These are phyloP conservation scores for Cantharis rustica DNA, from an alignment of 2,888 invertebrate genomes.

Conservation along the genomic window DNA sequence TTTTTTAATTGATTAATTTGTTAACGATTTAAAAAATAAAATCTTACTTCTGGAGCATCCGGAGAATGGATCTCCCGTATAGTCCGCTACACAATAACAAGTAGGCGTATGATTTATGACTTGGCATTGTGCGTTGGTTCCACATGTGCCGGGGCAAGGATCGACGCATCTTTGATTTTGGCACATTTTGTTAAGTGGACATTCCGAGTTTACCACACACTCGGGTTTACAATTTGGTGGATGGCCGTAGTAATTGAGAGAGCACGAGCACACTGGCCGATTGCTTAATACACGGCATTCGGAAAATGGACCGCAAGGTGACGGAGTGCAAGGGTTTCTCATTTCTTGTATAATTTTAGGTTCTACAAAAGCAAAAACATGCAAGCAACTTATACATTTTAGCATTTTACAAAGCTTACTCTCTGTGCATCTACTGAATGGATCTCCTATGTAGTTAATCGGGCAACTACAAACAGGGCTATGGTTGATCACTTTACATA, in stretches of 20 bases:
- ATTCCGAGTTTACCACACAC: conserved; percentile 75
- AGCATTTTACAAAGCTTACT: conserved; percentile 58
- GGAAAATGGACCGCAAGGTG: conserved; percentile 79
- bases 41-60: conserved; percentile 65
- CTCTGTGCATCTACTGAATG: conserved; percentile 74
- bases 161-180: conserved; percentile 73
- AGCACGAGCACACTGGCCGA: conserved; percentile 76
- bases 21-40: background rate
- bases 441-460: conserved; percentile 73
- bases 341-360: conserved; percentile 40
- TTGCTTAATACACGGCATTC: conserved; percentile 71
- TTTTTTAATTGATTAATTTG: background rate
- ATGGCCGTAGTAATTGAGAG: conserved; percentile 73
- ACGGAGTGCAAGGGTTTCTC: conserved; percentile 68
- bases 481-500: conserved; percentile 79
- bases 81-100: conserved; percentile 72
- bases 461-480: conserved; percentile 80
- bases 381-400: conserved; percentile 19
- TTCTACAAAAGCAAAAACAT: conserved; percentile 45
- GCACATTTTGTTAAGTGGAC: conserved; percentile 72
- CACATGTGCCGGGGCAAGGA: conserved; percentile 78
- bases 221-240: conserved; percentile 81
- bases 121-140: conserved; percentile 71
- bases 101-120: conserved; percentile 74
- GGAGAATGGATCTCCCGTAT: conserved; percentile 80